Conservation (phyloP, 2,888 invertebrate genomes). For the Diaperis boleti region DNA sequence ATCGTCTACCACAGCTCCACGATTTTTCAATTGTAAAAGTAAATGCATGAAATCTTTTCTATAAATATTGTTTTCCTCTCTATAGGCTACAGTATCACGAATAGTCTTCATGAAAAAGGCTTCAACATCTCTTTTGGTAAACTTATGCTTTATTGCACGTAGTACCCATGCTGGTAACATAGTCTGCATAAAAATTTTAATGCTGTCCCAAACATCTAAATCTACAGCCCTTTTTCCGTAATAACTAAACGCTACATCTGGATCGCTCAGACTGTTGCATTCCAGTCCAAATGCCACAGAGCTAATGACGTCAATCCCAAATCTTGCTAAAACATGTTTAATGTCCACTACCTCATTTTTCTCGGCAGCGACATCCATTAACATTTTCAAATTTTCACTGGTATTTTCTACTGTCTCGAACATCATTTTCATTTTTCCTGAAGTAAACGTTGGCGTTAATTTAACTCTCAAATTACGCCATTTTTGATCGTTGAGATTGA, state of each 20-base stretch:
- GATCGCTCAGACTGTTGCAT: conserved; percentile 68
- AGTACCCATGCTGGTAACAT: conserved; percentile 24
- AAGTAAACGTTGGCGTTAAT: conserved; percentile 47
- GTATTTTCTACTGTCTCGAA: conserved; percentile 39
- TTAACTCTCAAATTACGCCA: conserved; percentile 47
- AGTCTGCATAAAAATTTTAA: conserved; percentile 24
- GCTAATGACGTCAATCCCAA: conserved; percentile 69
- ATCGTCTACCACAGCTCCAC: conserved; percentile 47
- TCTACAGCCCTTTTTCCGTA: conserved; percentile 46
- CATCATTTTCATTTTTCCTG: conserved; percentile 50
- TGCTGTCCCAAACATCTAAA: conserved; percentile 13
- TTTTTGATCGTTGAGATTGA: conserved; percentile 40
- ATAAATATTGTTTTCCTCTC: conserved; percentile 59
- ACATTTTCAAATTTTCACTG: background rate
- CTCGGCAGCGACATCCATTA: conserved; percentile 26
- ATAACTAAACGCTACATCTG: conserved; percentile 66
- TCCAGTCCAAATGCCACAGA: conserved; percentile 72
- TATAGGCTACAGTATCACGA: conserved; percentile 60
- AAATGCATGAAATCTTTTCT: conserved; percentile 69
- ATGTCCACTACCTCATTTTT: conserved; percentile 49
- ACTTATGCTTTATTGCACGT: conserved; percentile 10
- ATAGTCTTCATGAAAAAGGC: conserved; percentile 55
- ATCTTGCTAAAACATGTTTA: conserved; percentile 68
- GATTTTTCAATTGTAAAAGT: conserved; percentile 64
- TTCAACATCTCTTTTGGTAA: conserved; percentile 36